phyloP scores from a whole-genome alignment of 2,888 invertebrate genomes.

The Acronicta aceris region DNA sequence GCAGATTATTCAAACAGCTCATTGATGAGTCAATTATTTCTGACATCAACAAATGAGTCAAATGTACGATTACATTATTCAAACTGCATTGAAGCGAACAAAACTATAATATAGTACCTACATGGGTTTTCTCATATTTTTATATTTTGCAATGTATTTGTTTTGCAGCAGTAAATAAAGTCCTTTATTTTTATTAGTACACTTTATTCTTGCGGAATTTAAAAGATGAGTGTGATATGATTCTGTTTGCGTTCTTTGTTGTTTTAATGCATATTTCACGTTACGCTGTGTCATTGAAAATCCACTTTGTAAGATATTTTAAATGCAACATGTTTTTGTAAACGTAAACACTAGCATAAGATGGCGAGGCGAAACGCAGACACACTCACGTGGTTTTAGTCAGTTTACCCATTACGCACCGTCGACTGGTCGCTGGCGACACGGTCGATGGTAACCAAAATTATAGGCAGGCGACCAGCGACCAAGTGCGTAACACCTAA shows the following conservation, averaged over 20 bases:
- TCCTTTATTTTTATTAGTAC: slow-evolving; percentile 26
- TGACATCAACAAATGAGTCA: slow-evolving; percentile 30
- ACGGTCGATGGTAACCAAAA: too few species aligned
- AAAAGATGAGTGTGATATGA: slow-evolving; percentile 5
- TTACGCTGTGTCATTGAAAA: slow-evolving; percentile 29
- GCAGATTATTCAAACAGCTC: slow-evolving; percentile 20
- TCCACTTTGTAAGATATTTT: slow-evolving; percentile 32
- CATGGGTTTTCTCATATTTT: slow-evolving; percentile 7
- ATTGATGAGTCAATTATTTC: slow-evolving; percentile 15
- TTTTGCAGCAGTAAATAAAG: neutral
- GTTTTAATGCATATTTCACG: slow-evolving; percentile 6
- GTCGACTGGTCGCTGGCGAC: too few species aligned
- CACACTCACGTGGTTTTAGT: too few species aligned
- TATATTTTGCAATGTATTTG: slow-evolving; percentile 11
- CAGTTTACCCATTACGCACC: too few species aligned
- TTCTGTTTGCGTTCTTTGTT: slow-evolving; percentile 22
- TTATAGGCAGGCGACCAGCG: too few species aligned
- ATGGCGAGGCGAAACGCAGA: too few species aligned
- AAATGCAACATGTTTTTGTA: slow-evolving; percentile 6
- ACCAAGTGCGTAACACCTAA: too few species aligned
- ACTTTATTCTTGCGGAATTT: slow-evolving; percentile 20
- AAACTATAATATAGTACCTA: slow-evolving; percentile 5
- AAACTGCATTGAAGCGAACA: slow-evolving; percentile 7
- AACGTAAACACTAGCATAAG: neutral
- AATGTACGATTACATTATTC: slow-evolving; percentile 12